Conservation (phyloP, 2,113 vertebrate species). For the Girardinichthys multiradiatus region DNA sequence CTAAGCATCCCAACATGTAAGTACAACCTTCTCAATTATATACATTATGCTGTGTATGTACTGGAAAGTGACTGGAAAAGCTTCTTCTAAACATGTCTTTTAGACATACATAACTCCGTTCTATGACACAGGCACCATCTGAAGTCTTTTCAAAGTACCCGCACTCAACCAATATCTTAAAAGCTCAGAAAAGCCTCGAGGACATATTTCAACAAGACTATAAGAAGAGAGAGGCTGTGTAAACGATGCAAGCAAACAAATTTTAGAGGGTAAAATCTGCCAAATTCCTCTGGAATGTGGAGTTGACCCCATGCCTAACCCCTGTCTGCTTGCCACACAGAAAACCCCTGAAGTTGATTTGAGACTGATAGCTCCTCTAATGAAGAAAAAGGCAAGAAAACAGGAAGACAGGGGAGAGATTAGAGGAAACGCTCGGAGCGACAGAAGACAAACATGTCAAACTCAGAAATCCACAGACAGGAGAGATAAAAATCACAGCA, state of each 20-base stretch:
- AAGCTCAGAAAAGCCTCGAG: slow-evolving; percentile 55
- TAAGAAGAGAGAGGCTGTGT: slow-evolving; percentile 41
- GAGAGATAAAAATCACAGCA: slow-evolving; percentile 17
- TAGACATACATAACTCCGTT: slow-evolving; percentile 28
- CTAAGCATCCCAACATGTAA: slow-evolving; percentile 4
- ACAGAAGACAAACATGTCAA: slow-evolving; percentile 20
- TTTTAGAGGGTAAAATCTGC: slow-evolving; percentile 63
- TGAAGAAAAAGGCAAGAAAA: slow-evolving; percentile 41
- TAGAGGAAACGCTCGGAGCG: slow-evolving; percentile 21
- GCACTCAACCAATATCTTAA: slow-evolving; percentile 61
- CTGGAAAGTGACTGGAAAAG: slow-evolving; percentile 15
- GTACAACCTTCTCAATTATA: slow-evolving; percentile 9
- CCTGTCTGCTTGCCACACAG: slow-evolving; percentile 38
- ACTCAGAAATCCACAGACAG: slow-evolving; percentile 7
- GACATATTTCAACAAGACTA: slow-evolving; percentile 54
- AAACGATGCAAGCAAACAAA: slow-evolving; percentile 56
- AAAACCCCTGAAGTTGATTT: slow-evolving; percentile 54
- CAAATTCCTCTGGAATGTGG: slow-evolving; percentile 68
- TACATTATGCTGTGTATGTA: slow-evolving; percentile 12
- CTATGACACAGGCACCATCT: slow-evolving; percentile 37
- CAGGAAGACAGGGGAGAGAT: neutral
- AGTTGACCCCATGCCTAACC: slow-evolving; percentile 40
- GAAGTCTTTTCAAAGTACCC: slow-evolving; percentile 64
- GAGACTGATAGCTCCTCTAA: slow-evolving; percentile 48
- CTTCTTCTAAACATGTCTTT: slow-evolving; percentile 23